Base-by-base conservation (phyloP, 2,113 vertebrate genomes). In the Anolis carolinensis region DNA sequence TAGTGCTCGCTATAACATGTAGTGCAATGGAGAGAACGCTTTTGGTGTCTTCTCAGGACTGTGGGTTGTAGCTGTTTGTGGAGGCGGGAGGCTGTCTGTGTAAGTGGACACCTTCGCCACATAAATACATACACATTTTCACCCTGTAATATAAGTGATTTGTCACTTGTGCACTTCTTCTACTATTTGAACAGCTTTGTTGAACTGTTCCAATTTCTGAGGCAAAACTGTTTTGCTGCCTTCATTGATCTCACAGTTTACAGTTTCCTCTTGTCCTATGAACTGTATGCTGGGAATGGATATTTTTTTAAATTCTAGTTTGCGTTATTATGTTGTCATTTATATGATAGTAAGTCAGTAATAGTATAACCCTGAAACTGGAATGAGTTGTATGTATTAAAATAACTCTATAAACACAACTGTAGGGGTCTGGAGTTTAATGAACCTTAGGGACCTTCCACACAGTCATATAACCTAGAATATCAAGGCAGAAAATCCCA, bases 311-410 rank as follows among this genome's bases (percentile, higher is more conserved):
- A 44, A 72, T 72, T 30, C 32, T 39, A 79, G 18, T 39, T 85
- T 85, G 50, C 67, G 25, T 79, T 62, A 44, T 44, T 80, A 71
- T 7, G 67, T 71, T 62, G 59, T 86, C 50, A 48, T 79, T 79
- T 79, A 23, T 55, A 48, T 73, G 68, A 39, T 63, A 73, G 48
- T 30, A 63, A 86, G 59, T 36, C 48, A 10, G 62, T 62, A 81
- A 81, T 50, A 21, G 14, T 73, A 20, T 59, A 71, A 62, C 71
- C 76, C 48, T 48, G 55, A 44, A 71, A 27, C 39, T 50, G 78
- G 30, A 48, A 86, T 74, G 85, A 62, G 55, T 81, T 73, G 74
- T 83, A 63, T 74, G 52, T 73, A 30, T 59, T 81, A 36, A 25
- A 50, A 50, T 7, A 55, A 48, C 48, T 44, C 63, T 44, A 72